Evolutionary conservation across 2,797 vertebrate genomes (phyloP).

Genomic region (Neostethus bicornis): DNA sequence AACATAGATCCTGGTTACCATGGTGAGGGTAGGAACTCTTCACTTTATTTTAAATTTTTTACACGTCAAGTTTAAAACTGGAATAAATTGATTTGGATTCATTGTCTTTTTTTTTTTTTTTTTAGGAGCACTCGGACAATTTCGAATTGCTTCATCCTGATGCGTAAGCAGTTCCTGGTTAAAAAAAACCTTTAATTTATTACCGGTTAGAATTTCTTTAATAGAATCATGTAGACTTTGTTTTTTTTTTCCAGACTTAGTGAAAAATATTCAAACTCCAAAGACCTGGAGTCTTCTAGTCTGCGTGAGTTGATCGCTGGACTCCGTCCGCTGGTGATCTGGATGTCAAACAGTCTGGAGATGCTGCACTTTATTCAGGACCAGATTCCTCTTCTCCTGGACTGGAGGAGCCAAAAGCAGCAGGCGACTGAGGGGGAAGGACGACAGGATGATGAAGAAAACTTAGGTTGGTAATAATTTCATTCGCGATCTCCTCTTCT

Average conservation of each 20-base stretch:
- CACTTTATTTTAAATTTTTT: too few relatives aligned
- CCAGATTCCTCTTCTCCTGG: constrained; percentile 77
- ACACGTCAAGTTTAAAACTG: too few relatives aligned
- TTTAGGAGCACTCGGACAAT: constrained; percentile 77
- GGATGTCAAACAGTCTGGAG: constrained; percentile 84
- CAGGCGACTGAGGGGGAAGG: constrained; percentile 43
- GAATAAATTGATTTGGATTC: too few relatives aligned
- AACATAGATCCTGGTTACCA: too few relatives aligned
- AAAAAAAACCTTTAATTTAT: too few relatives aligned
- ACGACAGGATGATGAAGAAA: constrained; percentile 46
- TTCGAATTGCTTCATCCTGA: constrained; percentile 74
- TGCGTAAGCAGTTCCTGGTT: constrained; percentile 70
- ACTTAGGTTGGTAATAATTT: constrained; percentile 52
- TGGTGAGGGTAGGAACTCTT: too few relatives aligned
- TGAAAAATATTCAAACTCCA: constrained; percentile 22
- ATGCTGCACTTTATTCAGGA: constrained; percentile 82
- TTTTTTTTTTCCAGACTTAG: constrained; percentile 32
- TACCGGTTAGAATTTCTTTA: too few relatives aligned
- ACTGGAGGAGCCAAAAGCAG: constrained; percentile 62
- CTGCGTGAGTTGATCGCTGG: constrained; percentile 63
- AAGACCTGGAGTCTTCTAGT: constrained; percentile 27
- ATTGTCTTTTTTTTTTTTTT: too few relatives aligned
- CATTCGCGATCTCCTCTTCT: background rate
- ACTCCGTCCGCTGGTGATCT: constrained; percentile 78
- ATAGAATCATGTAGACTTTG: too few relatives aligned